Conservation (phyloP, 2,797 vertebrate genomes). For the Enteromius afrohamiltoni region DNA sequence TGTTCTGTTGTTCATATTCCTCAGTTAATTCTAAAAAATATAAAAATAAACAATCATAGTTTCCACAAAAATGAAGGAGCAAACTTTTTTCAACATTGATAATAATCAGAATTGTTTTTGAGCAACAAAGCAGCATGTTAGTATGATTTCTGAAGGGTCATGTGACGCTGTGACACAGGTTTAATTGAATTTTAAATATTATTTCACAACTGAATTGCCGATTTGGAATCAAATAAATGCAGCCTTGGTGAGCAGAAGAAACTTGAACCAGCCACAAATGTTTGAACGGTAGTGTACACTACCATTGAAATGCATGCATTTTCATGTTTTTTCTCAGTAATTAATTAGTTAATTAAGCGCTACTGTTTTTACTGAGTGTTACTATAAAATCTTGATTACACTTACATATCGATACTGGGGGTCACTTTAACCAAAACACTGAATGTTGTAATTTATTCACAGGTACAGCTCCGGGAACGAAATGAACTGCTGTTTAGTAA, state of each 20-base stretch:
- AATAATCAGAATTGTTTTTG: neutral
- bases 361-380: neutral
- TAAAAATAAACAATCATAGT: neutral
- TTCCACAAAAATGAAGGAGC: neutral
- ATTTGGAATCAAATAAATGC: neutral
- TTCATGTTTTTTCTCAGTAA: neutral
- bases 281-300: neutral
- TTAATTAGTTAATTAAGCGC: neutral
- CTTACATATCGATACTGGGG: neutral
- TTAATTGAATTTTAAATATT: neutral
- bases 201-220: neutral
- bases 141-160: neutral
- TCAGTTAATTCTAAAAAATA: neutral
- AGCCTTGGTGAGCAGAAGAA: neutral
- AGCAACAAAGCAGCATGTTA: neutral
- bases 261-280: neutral
- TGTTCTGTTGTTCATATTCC: neutral
- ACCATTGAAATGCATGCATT: neutral
- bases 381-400: neutral
- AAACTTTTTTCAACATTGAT: neutral
- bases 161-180: neutral
- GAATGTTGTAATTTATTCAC: neutral
- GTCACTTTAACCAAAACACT: neutral
- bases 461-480: slow-evolving; percentile 75
- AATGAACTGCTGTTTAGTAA: slow-evolving; percentile 67